phyloP scores from a whole-genome alignment of 2,797 vertebrate species.

The Chromis chromis region DNA sequence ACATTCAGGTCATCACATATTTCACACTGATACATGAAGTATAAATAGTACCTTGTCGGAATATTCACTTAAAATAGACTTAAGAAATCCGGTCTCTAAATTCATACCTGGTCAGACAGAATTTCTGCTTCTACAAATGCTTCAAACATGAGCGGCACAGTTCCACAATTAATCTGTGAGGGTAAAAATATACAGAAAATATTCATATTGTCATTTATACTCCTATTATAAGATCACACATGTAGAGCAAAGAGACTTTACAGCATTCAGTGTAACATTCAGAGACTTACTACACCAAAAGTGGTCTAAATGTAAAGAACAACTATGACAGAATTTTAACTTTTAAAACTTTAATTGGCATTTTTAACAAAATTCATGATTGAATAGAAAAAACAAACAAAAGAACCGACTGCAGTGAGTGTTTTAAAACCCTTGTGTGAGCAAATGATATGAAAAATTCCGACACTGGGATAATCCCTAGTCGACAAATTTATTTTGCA shows the following conservation, averaged over 20 bases:
- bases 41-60: not conserved
- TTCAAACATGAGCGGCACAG: not conserved
- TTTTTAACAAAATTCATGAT: slow-evolving; percentile 58
- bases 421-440: slow-evolving; percentile 25
- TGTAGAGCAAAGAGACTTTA: not conserved
- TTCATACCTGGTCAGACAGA: not conserved
- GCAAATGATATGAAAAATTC: slow-evolving; percentile 36
- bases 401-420: slow-evolving; percentile 14
- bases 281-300: not conserved
- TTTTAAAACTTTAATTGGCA: slow-evolving; percentile 65
- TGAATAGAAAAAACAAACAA: slow-evolving; percentile 31
- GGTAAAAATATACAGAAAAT: not conserved
- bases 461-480: slow-evolving; percentile 21
- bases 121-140: not conserved
- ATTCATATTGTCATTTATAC: not conserved
- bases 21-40: not conserved
- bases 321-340: not conserved
- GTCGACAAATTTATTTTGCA: slow-evolving; percentile 42
- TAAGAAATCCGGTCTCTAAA: not conserved
- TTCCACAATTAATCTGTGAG: not conserved
- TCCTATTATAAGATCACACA: not conserved
- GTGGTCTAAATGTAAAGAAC: slow-evolving; percentile 16
- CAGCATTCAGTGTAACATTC: no score
- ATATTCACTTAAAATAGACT: not conserved
- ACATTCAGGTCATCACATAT: slow-evolving; percentile 30